Conservation (phyloP, 2,888 invertebrate species). For the Agrochola lota region DNA sequence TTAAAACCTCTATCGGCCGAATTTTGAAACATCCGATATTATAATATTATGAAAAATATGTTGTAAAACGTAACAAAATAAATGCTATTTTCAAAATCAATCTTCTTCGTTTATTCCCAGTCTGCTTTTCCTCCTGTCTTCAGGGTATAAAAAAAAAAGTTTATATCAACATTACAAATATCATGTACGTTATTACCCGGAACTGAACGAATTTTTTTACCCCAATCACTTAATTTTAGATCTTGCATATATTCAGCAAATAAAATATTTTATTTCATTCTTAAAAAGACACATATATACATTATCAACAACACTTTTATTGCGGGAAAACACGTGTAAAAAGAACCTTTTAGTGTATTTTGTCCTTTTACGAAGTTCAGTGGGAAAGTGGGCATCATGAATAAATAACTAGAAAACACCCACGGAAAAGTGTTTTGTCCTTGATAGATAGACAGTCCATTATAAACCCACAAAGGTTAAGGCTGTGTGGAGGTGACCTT, state of each 20-base stretch:
- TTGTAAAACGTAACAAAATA: not conserved
- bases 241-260: not conserved
- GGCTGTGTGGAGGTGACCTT: conserved; percentile 9
- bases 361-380: not conserved
- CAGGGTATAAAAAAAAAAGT: not conserved
- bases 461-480: conserved; percentile 5
- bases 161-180: not conserved
- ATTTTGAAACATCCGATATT: not conserved
- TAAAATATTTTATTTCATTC: not conserved
- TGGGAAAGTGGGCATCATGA: conserved; percentile 25
- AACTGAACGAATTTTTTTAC: not conserved
- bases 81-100: not conserved
- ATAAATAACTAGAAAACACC: conserved; percentile 27
- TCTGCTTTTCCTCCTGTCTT: not conserved
- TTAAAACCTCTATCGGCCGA: too few relatives aligned
- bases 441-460: conserved; percentile 7
- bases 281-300: not conserved
- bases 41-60: not conserved
- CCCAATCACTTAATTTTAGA: not conserved
- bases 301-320: not conserved
- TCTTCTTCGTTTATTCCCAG: not conserved
- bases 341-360: not conserved
- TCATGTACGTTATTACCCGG: not conserved
- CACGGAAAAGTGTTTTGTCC: conserved; percentile 32
- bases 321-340: not conserved